phyloP scores from a whole-genome alignment of 2,888 invertebrate genomes.

The Eupsilia transversa region DNA sequence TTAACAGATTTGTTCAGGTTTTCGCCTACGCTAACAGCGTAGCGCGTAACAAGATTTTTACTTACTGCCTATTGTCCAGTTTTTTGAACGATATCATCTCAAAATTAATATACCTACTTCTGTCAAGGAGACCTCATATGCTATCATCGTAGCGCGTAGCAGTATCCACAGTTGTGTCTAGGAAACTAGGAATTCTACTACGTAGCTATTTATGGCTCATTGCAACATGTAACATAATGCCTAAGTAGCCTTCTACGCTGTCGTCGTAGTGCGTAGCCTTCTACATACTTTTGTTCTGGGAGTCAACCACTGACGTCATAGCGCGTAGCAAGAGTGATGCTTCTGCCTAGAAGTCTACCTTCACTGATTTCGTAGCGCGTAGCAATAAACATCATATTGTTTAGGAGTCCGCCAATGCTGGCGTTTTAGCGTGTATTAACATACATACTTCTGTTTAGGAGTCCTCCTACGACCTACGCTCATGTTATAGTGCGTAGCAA shows the following conservation, averaged over 20 bases:
- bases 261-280: not conserved
- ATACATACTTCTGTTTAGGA: not conserved
- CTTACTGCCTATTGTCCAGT: not conserved
- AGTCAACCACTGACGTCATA: not conserved
- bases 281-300: too few species aligned
- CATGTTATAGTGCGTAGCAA: not conserved
- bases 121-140: not conserved
- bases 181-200: not conserved
- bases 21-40: not conserved
- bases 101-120: not conserved
- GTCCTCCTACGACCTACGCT: not conserved
- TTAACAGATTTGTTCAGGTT: not conserved
- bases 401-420: not conserved
- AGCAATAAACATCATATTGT: not conserved
- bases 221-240: not conserved
- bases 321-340: not conserved
- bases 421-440: too few species aligned
- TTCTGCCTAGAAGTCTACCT: too few species aligned
- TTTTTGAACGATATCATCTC: too few species aligned
- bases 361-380: not conserved
- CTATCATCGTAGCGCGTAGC: not conserved
- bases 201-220: not conserved
- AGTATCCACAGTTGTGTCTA: not conserved
- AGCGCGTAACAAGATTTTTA: not conserved
- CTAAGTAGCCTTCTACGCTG: not conserved